phyloP scores from a whole-genome alignment of 1,140 invertebrate species.

The Drosophila chauvacae region DNA sequence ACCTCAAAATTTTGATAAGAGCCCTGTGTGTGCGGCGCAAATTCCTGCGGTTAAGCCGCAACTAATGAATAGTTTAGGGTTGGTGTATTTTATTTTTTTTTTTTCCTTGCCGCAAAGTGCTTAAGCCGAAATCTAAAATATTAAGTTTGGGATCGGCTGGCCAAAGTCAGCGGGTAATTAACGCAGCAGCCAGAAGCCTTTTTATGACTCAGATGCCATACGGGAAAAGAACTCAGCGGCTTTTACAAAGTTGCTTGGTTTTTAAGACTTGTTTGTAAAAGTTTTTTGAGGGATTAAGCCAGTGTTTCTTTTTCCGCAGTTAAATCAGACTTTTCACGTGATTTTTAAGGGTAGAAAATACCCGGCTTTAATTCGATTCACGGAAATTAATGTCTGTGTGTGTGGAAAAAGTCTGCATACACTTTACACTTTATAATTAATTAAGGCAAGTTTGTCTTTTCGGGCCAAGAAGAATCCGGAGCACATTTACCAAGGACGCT shows the following conservation, averaged over 20 bases:
- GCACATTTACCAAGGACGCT: conserved; percentile 47
- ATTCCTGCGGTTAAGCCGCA: conserved; percentile 56
- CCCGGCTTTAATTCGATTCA: conserved; percentile 32
- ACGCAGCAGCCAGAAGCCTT: conserved; percentile 12
- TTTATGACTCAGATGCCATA: conserved; percentile 22
- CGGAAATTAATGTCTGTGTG: conserved; percentile 9
- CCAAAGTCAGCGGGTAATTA: conserved; percentile 30
- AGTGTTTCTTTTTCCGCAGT: conserved; percentile 7
- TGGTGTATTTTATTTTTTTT: background rate
- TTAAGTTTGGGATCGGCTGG: background rate
- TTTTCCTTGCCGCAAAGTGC: conserved; percentile 18
- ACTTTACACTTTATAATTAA: conserved; percentile 63
- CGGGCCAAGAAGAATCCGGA: conserved; percentile 30
- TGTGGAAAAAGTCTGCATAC: conserved; percentile 1
- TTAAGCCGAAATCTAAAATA: conserved; percentile 38
- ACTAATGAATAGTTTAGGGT: conserved; percentile 46
- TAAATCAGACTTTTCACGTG: conserved; percentile 19
- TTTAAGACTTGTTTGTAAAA: conserved; percentile 57
- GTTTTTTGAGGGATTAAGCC: conserved; percentile 7
- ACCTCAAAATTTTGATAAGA: conserved; percentile 66
- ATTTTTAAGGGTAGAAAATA: conserved; percentile 6
- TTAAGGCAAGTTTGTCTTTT: conserved; percentile 63
- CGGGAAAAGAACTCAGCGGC: conserved; percentile 3
- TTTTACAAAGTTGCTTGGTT: conserved; percentile 53
- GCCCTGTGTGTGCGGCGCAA: conserved; percentile 26